Evolutionary conservation across 2,888 invertebrate genomes (phyloP).

Genomic region (Tiliacea aurago): DNA sequence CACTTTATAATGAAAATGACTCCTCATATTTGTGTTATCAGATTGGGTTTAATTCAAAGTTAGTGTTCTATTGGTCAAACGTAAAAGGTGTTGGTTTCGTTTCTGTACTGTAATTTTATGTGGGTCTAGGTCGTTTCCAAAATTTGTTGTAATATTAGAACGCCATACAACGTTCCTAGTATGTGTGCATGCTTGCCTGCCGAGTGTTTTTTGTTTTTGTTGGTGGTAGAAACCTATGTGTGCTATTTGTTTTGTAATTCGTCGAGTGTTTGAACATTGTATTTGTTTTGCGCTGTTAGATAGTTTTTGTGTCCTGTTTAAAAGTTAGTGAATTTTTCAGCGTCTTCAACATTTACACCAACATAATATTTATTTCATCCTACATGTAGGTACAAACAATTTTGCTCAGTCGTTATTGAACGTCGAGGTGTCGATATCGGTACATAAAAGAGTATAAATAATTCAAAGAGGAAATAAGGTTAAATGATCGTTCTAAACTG

Average conservation of each 20-base stretch:
- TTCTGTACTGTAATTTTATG: slow-evolving; percentile 71
- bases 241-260: slow-evolving; percentile 62
- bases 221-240: slow-evolving; percentile 69
- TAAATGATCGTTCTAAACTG: slow-evolving; percentile 74
- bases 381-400: slow-evolving; percentile 27
- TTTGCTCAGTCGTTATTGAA: slow-evolving; percentile 56
- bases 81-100: slow-evolving; percentile 81
- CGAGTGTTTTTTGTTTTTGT: slow-evolving; percentile 77
- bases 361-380: slow-evolving; percentile 45
- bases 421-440: slow-evolving; percentile 63
- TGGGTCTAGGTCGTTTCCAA: slow-evolving; percentile 74
- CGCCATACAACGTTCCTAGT: slow-evolving; percentile 82
- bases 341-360: slow-evolving; percentile 44
- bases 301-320: slow-evolving; percentile 55
- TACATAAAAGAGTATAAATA: slow-evolving; percentile 71
- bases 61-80: slow-evolving; percentile 73
- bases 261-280: slow-evolving; percentile 48
- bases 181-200: slow-evolving; percentile 88
- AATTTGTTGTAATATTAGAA: slow-evolving; percentile 71
- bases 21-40: slow-evolving; percentile 11
- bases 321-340: slow-evolving; percentile 46
- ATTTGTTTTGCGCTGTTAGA: slow-evolving; percentile 49
- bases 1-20: not conserved
- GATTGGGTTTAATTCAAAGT: slow-evolving; percentile 65
- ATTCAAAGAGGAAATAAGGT: slow-evolving; percentile 72